phyloP scores from a whole-genome alignment of 2,113 vertebrate species.

The Ia io region DNA sequence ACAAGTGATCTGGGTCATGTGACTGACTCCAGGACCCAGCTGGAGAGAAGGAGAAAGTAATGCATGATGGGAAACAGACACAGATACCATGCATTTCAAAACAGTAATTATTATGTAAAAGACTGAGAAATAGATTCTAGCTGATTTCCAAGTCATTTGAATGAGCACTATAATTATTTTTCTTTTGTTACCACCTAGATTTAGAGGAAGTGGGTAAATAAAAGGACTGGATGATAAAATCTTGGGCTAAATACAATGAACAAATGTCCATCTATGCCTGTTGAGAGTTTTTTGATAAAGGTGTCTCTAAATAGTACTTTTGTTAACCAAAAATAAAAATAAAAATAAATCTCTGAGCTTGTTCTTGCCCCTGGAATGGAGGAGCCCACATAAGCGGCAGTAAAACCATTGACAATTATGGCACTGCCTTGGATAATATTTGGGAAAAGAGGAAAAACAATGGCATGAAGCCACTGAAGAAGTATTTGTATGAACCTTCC shows the following conservation, averaged over 20 bases:
- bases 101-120: neutral
- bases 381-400: neutral
- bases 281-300: neutral
- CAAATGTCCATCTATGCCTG: neutral
- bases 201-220: constrained; percentile 19
- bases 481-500: neutral
- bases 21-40: neutral
- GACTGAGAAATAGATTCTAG: neutral
- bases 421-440: neutral
- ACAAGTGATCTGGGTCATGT: neutral
- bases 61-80: neutral
- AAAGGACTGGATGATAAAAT: neutral
- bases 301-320: constrained; percentile 8
- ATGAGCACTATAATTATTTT: neutral
- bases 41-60: neutral
- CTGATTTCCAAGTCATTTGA: neutral
- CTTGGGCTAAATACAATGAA: neutral
- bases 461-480: neutral
- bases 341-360: neutral
- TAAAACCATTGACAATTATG: neutral
- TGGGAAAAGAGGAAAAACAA: neutral
- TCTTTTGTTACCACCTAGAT: neutral
- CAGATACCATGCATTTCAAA: neutral
- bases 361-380: neutral
- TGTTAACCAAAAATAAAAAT: neutral